Conservation (phyloP, 2,113 vertebrate species). For the Spilogale gracilis region DNA sequence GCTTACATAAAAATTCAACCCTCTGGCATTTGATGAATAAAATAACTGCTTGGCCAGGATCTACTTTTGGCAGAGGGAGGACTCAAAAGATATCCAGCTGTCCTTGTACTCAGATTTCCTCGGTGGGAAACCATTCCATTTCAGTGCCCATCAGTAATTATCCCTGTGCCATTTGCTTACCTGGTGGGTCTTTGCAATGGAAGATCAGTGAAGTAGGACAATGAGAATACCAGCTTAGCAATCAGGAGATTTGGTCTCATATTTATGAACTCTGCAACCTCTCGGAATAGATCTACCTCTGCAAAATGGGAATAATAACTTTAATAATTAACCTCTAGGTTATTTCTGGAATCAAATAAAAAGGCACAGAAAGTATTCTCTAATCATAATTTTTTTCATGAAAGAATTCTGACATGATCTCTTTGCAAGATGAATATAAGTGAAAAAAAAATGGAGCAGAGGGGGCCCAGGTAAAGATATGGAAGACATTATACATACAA, state of each 20-base stretch:
- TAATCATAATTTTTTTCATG: not conserved
- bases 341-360: not conserved
- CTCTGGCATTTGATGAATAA: slow-evolving; percentile 84
- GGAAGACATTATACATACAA: rapidly evolving
- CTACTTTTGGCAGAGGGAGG: slow-evolving; percentile 41
- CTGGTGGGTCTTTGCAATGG: not conserved
- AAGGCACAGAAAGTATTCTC: not conserved
- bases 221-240: not conserved
- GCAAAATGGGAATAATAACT: slow-evolving; percentile 28
- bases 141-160: not conserved
- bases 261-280: not conserved
- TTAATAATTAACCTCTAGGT: not conserved
- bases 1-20: slow-evolving; percentile 75
- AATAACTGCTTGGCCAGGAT: slow-evolving; percentile 81
- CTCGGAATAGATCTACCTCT: not conserved
- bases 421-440: not conserved
- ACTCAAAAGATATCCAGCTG: slow-evolving; percentile 54
- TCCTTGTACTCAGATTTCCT: not conserved
- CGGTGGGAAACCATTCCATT: not conserved
- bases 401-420: not conserved
- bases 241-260: not conserved
- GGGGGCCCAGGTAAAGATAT: not conserved
- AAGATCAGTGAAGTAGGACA: not conserved
- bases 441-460: not conserved
- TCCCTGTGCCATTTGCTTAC: not conserved